Percentiles rank a stretch among this genome's conserved stretches.
phyloP scores from a whole-genome alignment of 1,140 invertebrate genomes.

The Nylanderia fulva region DNA sequence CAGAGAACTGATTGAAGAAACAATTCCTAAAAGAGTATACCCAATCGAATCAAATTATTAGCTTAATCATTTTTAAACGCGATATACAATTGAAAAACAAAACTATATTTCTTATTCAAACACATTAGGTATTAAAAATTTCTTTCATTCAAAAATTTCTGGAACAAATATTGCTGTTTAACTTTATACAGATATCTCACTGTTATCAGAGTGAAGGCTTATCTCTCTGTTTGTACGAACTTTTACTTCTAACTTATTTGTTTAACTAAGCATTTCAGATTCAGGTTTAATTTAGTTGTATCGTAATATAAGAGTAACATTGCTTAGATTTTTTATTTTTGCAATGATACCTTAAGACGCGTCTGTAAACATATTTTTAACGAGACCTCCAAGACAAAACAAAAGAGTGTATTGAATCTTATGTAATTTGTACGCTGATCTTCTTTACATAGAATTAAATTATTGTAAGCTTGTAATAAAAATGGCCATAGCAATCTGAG shows the following conservation, averaged over 20 bases:
- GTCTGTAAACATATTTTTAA: conserved; percentile 56
- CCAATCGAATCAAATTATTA: conserved; percentile 18
- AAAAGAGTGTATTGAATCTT: not conserved
- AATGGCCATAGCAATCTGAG: conserved; percentile 29
- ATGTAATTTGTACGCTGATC: not conserved
- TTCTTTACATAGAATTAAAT: conserved; percentile 24
- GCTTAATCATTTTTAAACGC: conserved; percentile 24
- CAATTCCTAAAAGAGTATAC: conserved; percentile 5
- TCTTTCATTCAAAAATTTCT: not conserved
- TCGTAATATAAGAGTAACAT: conserved; percentile 26
- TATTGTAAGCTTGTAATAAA: not conserved
- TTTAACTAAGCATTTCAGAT: conserved; percentile 29
- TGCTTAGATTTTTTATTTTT: conserved; percentile 52
- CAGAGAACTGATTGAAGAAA: not conserved
- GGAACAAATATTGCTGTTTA: not conserved
- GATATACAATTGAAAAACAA: conserved; percentile 1
- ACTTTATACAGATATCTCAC: not conserved
- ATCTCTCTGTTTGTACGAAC: conserved; percentile 19
- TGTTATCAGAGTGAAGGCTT: not conserved
- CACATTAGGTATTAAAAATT: conserved; percentile 9
- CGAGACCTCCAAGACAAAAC: conserved; percentile 16
- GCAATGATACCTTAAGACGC: conserved; percentile 34
- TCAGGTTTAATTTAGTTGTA: conserved; percentile 25
- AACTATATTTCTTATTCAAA: not conserved
- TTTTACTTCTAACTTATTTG: conserved; percentile 12